Base-by-base conservation (phyloP, 2,888 invertebrate genomes). In the Drosophila birchii region DNA sequence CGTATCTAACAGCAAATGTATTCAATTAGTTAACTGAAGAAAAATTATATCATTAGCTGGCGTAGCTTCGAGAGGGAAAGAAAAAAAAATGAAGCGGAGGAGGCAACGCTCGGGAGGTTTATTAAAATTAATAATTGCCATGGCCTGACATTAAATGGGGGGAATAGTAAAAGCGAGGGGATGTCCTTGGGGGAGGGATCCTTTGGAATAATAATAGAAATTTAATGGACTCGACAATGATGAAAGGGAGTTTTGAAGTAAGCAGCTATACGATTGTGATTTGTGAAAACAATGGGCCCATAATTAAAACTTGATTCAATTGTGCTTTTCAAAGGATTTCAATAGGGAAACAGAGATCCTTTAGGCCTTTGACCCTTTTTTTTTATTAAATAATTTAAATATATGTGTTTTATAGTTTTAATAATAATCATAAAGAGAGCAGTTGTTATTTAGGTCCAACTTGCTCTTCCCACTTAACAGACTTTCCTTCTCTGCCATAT, bases 11-110 rank as follows among this genome's bases (percentile, higher is more conserved):
- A 36, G 86, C 88, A 88, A 85, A 88, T 88, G 90, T 86, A 86
- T 86, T 86, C 90, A 86, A 86, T 86, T 86, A 86, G 90, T 81
- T 86, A 90, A 86, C 89, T 86, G 87, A 68, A 88, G 86, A 86
- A 86, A 86, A 86, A 86, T 90, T 90, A 86, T 86, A 90, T 86
- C 90, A 86, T 86, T 90, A 86, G 89, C 73, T 67, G 34, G 29
- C 7, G 56, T 16, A 47, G 32, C 67, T 67, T 51, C 53, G 86
- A 73, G 61, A n/a, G 43, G 54, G 14, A 32, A 16, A 26, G 11
- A 23, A 11, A 23, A 47, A 20, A 29, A 14, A 51, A 29, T 26
- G 3, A 36, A 56, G 41, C 34, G 36, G 51, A 45, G 34, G 20
- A 53, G 20, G 51, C 20, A 56, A 38, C 18, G 38, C 64, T 54